Conservation (phyloP, 2,797 vertebrate genomes). For the Mionectes olivaceus region DNA sequence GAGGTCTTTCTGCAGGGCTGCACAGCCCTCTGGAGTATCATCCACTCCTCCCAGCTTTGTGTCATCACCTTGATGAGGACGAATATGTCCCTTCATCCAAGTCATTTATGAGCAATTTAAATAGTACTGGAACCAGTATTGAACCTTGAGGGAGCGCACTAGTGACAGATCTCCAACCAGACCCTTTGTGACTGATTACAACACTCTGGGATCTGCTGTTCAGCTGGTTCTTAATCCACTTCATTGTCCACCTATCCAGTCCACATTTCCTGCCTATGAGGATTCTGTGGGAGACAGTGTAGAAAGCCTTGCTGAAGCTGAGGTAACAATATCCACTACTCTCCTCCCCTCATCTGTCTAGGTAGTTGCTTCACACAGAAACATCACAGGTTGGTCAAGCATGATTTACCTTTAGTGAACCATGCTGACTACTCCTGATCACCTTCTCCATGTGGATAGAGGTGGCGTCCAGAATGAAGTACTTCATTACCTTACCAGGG, state of each 20-base stretch:
- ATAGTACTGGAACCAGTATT: neutral
- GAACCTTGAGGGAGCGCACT: neutral
- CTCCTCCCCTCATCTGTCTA: neutral
- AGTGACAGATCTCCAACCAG: rapidly evolving
- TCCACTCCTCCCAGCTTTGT: neutral
- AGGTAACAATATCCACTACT: neutral
- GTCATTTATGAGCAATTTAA: rapidly evolving
- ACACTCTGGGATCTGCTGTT: neutral
- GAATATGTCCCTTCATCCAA: neutral
- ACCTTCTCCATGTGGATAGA: neutral
- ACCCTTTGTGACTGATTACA: neutral
- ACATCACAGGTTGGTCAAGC: neutral
- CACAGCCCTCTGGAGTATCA: rapidly evolving
- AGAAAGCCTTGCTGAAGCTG: neutral
- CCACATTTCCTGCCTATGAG: neutral
- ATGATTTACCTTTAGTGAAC: neutral
- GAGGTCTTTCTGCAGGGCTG: neutral
- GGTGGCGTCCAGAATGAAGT: neutral
- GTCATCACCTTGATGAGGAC: neutral
- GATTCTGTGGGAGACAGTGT: neutral
- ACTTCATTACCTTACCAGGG: neutral
- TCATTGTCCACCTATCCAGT: neutral
- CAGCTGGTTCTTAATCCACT: neutral
- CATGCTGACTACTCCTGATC: neutral
- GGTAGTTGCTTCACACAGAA: neutral